A percentile compares a stretch with the other conserved stretches of the same genome.
Evolutionary conservation across 2,888 invertebrate genomes (phyloP).

Genomic region (Pteria penguin): DNA sequence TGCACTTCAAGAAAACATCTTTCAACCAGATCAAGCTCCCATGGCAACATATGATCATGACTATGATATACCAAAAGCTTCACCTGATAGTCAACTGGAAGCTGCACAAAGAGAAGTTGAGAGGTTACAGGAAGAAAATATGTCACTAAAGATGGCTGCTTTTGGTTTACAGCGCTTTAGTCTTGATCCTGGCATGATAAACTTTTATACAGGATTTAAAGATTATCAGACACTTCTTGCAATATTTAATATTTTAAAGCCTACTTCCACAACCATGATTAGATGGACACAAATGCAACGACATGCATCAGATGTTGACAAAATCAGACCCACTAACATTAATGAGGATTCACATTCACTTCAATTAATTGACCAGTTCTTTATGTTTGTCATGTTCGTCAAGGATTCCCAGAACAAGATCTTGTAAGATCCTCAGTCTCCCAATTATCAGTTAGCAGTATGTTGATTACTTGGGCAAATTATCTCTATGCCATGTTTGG

Average conservation of each 20-base stretch:
- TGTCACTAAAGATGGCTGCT: neutral
- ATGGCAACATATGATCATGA: neutral
- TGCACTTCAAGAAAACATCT: no score
- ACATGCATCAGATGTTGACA: slow-evolving; percentile 1
- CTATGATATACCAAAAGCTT: neutral
- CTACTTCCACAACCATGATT: slow-evolving; percentile 3
- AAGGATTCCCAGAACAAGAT: slow-evolving; percentile 27
- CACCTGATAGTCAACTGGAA: neutral
- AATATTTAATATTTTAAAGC: neutral
- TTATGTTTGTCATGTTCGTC: slow-evolving; percentile 8
- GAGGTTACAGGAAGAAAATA: neutral
- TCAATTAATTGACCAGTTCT: no score
- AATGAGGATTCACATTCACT: no score
- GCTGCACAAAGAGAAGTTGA: neutral
- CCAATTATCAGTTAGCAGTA: slow-evolving; percentile 30
- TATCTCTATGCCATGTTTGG: slow-evolving; percentile 30
- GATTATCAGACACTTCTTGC: slow-evolving; percentile 4
- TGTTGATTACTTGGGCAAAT: slow-evolving; percentile 37
- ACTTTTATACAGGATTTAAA: slow-evolving; percentile 24
- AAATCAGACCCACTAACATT: neutral
- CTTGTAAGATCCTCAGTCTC: slow-evolving; percentile 24
- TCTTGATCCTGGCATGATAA: neutral
- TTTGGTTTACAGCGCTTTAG: slow-evolving; percentile 16
- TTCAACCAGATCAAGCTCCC: neutral
- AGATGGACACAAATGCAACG: slow-evolving; percentile 15